These are phyloP conservation scores for Pedionomus torquatus DNA, from an alignment of 2,113 vertebrate species.

Conservation along the genomic window DNA sequence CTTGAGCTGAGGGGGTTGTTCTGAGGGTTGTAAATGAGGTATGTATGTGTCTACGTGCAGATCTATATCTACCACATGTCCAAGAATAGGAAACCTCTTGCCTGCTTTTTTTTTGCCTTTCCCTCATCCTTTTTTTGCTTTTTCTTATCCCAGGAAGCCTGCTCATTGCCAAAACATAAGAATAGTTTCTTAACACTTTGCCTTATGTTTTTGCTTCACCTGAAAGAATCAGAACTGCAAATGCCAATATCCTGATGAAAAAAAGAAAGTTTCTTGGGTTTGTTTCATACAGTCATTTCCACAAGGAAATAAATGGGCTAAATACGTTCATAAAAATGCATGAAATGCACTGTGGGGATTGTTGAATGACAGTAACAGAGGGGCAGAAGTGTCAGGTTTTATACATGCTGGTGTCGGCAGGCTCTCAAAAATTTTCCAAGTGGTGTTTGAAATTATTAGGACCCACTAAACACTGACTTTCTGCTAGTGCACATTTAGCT, in stretches of 20 bases:
- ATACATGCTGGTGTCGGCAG: not conserved
- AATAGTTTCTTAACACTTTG: not conserved
- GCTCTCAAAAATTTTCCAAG: not conserved
- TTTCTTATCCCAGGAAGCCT: constrained; percentile 16
- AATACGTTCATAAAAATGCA: not conserved
- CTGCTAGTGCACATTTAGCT: not conserved
- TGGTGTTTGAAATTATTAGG: not conserved
- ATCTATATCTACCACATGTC: constrained; percentile 20
- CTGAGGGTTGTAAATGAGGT: constrained; percentile 24
- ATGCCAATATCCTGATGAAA: not conserved
- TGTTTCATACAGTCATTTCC: not conserved
- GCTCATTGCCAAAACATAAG: not conserved
- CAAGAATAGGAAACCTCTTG: constrained; percentile 7
- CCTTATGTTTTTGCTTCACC: constrained; percentile 37
- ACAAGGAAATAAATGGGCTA: constrained; percentile 27
- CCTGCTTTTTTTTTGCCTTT: not conserved
- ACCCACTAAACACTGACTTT: not conserved
- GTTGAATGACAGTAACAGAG: not conserved
- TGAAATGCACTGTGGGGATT: not conserved
- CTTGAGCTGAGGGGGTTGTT: not conserved
- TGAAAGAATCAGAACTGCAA: constrained; percentile 12
- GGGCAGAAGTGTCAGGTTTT: not conserved
- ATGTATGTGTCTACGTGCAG: constrained; percentile 12
- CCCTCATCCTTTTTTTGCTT: not conserved
- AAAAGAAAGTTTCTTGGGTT: not conserved